A percentile compares a stretch with the other conserved stretches of the same genome.
phyloP scores from a whole-genome alignment of 2,113 vertebrate species.

The Ochotona curzoniae region DNA sequence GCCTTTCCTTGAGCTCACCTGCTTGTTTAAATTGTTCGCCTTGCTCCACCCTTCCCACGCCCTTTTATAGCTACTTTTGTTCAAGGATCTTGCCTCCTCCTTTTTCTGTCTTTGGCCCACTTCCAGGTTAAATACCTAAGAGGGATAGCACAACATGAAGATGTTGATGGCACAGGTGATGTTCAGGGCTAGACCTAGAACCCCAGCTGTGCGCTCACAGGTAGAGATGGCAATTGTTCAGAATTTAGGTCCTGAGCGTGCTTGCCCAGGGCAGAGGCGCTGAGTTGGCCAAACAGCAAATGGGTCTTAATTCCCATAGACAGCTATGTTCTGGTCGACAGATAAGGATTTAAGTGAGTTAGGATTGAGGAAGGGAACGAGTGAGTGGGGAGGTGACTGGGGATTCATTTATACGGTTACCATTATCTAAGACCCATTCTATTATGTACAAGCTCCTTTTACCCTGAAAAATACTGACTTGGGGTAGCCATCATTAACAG shows the following conservation, averaged over 20 bases:
- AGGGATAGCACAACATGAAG: neutral
- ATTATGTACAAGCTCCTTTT: neutral
- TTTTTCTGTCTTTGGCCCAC: conserved; percentile 51
- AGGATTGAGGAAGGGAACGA: neutral
- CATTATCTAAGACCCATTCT: neutral
- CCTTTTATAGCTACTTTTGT: conserved; percentile 71
- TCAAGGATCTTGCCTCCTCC: conserved; percentile 65
- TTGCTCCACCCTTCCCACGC: neutral
- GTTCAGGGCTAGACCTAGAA: neutral
- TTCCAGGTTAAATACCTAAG: conserved; percentile 56
- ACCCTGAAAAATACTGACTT: neutral
- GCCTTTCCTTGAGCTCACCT: conserved; percentile 52
- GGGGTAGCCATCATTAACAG: neutral
- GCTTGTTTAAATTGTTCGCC: conserved; percentile 21
- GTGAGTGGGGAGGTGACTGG: neutral
- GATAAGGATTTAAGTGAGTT: neutral
- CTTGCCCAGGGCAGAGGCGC: neutral
- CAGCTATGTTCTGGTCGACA: conserved; percentile 2
- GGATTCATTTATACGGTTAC: conserved; percentile 24
- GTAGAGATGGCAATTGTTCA: neutral
- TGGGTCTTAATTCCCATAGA: neutral
- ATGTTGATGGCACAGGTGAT: neutral
- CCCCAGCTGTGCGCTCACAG: neutral
- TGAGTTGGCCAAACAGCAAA: neutral
- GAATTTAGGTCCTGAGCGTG: neutral